Base-by-base conservation (phyloP, 1,140 invertebrate species). In the Ridgeia piscesae region DNA sequence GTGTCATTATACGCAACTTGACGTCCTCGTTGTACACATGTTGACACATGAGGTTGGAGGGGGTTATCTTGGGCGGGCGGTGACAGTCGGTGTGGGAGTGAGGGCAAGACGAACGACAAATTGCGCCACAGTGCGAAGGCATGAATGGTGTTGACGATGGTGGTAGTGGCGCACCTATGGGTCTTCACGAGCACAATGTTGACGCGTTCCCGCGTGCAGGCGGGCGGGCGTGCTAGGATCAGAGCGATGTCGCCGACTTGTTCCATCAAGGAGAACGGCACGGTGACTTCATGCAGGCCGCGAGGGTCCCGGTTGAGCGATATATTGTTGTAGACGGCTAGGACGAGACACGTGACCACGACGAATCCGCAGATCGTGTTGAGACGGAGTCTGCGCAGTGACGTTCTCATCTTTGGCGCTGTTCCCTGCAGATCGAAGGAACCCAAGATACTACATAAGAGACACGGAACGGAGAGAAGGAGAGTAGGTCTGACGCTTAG, bases 31-130 rank as follows among this genome's bases (percentile, higher is more conserved):
- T 89, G 58, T 92, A 93, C 21, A 50, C 88, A 92, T 93, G 93
- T 17, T 93, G 50, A 33, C 50, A 89, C n/a, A 93, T 35, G n/a
- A 93, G 93, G 91, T 93, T 91, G 48, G 91, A 93, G 31, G 35
- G 34, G 0, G 31, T 89, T 11, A 31, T 42, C 33, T 77, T 89
- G n/a, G 91, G 34, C 77, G 92, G 92, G 27, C 91, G n/a, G 89
- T 91, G 91, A 88, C 58, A 91, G 94, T 91, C 58, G 34, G 93
- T 91, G 21, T 94, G 91, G 11, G 92, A 93, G 91, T 93, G 94
- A 0, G 95, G 95, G 94, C 94, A 95, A n/a, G 14, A 92, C 92
- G 35, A 92, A 92, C 31, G 91, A 27, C 34, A 93, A 42, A 33
- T 93, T 91, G 27, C 48, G 91, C 8, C 89, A 33, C 33, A 89